These are phyloP conservation scores for Trichomalopsis sarcophagae DNA, from an alignment of 1,140 invertebrate species.

Conservation along the genomic window DNA sequence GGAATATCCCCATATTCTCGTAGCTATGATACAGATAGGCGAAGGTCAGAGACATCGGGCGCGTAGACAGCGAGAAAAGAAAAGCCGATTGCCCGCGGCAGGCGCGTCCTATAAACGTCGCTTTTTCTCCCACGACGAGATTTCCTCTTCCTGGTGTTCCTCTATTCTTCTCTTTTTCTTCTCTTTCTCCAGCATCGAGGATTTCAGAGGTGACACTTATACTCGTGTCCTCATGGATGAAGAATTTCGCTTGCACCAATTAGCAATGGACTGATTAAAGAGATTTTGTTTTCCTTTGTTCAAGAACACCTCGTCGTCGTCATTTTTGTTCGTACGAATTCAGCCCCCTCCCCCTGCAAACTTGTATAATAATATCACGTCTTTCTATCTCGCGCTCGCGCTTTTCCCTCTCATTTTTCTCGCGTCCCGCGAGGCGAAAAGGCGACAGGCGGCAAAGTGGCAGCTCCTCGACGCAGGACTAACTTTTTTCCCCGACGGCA, in stretches of 20 bases:
- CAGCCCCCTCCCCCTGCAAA: too few species aligned
- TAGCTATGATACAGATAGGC: not conserved
- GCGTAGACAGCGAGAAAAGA: not conserved
- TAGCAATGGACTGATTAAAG: too few species aligned
- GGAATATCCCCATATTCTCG: not conserved
- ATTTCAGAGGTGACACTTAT: not conserved
- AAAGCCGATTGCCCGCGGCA: not conserved
- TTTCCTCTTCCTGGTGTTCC: not conserved
- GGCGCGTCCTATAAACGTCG: slow-evolving; percentile 7
- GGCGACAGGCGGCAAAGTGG: not conserved
- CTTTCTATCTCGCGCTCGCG: not conserved
- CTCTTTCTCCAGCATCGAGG: not conserved
- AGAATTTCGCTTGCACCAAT: not conserved
- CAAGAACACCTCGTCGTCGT: too few species aligned
- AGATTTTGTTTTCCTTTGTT: too few species aligned
- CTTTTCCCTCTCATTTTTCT: not conserved
- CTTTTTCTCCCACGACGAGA: not conserved
- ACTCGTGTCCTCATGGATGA: not conserved
- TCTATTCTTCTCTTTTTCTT: not conserved
- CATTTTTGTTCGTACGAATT: too few species aligned
- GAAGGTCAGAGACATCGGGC: not conserved
- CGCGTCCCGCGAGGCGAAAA: not conserved
- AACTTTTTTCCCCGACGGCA: not conserved
- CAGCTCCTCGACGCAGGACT: not conserved
- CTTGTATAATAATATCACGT: too few species aligned